phyloP scores from a whole-genome alignment of 2,888 invertebrate genomes.

The Plagodis dolabraria region DNA sequence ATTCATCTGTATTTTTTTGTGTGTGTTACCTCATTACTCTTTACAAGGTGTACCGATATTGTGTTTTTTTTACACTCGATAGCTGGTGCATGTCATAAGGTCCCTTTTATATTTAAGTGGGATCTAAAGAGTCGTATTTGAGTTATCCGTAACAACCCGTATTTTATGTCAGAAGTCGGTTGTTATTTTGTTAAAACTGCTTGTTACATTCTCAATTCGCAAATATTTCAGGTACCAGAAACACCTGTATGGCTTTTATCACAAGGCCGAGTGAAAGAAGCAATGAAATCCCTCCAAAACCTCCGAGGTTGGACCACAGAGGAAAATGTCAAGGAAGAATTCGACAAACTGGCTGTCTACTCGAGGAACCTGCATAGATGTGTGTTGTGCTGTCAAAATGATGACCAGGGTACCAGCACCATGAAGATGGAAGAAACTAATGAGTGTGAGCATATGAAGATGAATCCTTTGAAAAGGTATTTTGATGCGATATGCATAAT shows the following conservation, averaged over 20 bases:
- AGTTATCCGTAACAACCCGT: no score
- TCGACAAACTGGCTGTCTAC: conserved; percentile 68
- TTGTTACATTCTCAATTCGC: no score
- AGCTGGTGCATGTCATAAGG: no score
- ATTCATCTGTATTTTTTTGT: no score
- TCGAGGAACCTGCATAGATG: conserved; percentile 65
- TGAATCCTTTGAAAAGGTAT: conserved; percentile 66
- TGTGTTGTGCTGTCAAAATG: conserved; percentile 62
- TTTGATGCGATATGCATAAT: no score
- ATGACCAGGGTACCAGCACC: conserved; percentile 22
- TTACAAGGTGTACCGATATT: no score
- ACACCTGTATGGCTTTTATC: conserved; percentile 84
- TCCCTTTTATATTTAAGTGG: no score
- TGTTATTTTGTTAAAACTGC: no score
- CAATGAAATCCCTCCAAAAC: conserved; percentile 79
- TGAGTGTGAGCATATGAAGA: conserved; percentile 61
- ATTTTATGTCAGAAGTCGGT: no score
- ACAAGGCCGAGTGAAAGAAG: conserved; percentile 77
- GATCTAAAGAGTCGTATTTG: no score
- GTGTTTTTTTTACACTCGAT: no score
- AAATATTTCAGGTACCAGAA: conserved; percentile 77
- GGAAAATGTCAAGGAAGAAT: conserved; percentile 76
- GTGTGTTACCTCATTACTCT: no score
- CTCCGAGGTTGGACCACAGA: conserved; percentile 82
- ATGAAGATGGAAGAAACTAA: conserved; percentile 26